Base-by-base conservation (phyloP, 2,113 vertebrate genomes). In the Hippocampus zosterae region DNA sequence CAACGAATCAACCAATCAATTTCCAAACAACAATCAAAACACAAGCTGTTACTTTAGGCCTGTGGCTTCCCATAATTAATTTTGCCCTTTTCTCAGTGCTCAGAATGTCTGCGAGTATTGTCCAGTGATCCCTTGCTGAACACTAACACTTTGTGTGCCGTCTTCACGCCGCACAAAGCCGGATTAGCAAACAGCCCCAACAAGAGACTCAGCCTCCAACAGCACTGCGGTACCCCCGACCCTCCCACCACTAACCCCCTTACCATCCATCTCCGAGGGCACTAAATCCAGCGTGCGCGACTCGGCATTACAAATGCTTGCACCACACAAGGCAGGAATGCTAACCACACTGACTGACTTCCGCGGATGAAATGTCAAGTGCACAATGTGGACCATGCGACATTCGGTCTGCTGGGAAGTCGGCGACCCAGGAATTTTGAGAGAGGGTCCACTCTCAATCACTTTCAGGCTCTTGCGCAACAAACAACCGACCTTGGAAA, bases 141-240 rank as follows among this genome's bases (percentile, higher is more conserved):
- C 68, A 40, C 9, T 29, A 18, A 68, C 19, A 40, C 48, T 27
- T 60, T 67, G 56, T 29, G 10, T 27, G 29, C 29, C 48, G 33
- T 70, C 33, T 29, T 61, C 15, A 29, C 27, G 12, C 44, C 15
- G 65, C 21, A 67, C 65, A 52, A 67, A 52, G 65, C 65, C 29
- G 65, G 65, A 67, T 67, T 53, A 67, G 16, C 48, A 53, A 37
- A 19, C 29, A 53, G 50, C 8, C 65, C 48, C 37, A 55, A 67
- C 65, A 67, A 67, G 48, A 33, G 50, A 55, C 65, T 53, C 9
- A n/a, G 46, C 25, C 46, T 19, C 65, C 62, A 44, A 53, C 29
- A 53, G 25, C 27, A 67, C 48, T 3, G 55, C 13, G 9, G 52
- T 23, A 27, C 23, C 27, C 27, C 9, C 12, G 23, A 25, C 23